Percentiles rank a stretch among this genome's conserved stretches.
Conservation (phyloP, 2,113 vertebrate species). For the Ailurus styani region DNA sequence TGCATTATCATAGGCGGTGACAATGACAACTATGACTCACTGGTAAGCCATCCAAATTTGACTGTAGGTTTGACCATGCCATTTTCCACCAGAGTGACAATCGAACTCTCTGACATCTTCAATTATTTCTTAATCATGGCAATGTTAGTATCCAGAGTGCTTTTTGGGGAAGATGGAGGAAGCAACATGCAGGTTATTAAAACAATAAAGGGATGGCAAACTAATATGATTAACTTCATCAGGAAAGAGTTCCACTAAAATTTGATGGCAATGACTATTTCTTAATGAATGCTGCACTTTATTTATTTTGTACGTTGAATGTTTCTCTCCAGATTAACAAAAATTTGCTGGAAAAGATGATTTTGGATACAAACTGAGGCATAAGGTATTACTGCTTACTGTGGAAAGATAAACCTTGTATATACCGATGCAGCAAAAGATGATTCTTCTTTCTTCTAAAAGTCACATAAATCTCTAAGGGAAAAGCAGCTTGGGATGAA, state of each 20-base stretch:
- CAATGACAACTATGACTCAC: slow-evolving; percentile 61
- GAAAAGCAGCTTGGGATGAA: background rate
- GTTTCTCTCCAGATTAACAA: background rate
- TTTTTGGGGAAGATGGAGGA: background rate
- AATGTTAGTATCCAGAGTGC: slow-evolving; percentile 26
- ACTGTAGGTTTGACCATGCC: background rate
- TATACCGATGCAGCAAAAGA: background rate
- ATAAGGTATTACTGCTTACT: background rate
- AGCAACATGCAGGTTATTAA: background rate
- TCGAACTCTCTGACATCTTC: slow-evolving; percentile 19
- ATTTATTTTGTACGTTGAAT: background rate
- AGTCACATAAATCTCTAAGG: background rate
- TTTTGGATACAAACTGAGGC: background rate
- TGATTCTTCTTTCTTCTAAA: background rate
- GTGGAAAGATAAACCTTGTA: background rate
- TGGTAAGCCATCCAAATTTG: slow-evolving; percentile 13
- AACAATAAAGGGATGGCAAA: background rate
- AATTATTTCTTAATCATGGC: background rate
- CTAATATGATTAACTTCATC: background rate
- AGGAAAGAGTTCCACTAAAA: background rate
- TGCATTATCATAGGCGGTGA: slow-evolving; percentile 36
- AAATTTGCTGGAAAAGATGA: background rate
- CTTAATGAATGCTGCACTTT: slow-evolving; percentile 19
- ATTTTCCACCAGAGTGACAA: slow-evolving; percentile 1
- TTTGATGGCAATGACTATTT: background rate